Evolutionary conservation across 2,888 invertebrate species (phyloP), one percentile per base, ranked within the genome.

Genomic region (Isotomurus palustris): DNA sequence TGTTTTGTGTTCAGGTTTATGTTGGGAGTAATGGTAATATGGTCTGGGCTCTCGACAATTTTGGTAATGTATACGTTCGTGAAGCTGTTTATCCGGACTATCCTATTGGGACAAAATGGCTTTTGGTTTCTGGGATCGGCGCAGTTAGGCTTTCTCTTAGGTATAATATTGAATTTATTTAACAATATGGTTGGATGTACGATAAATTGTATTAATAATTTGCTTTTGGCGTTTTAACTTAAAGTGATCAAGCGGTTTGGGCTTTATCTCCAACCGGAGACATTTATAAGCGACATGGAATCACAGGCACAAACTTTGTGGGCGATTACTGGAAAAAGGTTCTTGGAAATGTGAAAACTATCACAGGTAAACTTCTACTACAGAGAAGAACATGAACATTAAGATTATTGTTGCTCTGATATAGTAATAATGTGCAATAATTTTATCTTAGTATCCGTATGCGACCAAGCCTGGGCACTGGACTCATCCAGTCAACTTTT

Each of bases 41-140:
- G 72, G 76, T 80, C 2, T 80, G 80, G 80, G 80, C 78, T 0
- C 66, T 80, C 27, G 80, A 80, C 70, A 75, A 74, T 47, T 73
- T 73, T 32, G 72, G 74, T 21, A 75, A 76, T 65, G 74, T 79
- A 3, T 80, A 78, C 69, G 78, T 77, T 0, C 71, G 80, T 58
- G 74, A 76, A 62, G 79, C 76, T 2, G 75, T 80, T 19, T 76
- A 76, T 55, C 75, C 76, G 19, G 74, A 75, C 43, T 74, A 77
- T 69, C 78, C 77, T 2, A 74, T 80, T 50, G 80, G 80, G n/a
- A 73, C 74, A 28, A 74, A 75, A 29, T 80, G 80, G 80, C 73
- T 78, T n/a, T 73, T 74, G 60, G 77, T 80, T 1, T 74, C 76
- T 62, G 80, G 78, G 12, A 74, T 77, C 14, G 73, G 73, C 36